Percentiles rank a stretch among this genome's conserved stretches.
phyloP scores from a whole-genome alignment of 2,888 invertebrate species.

The Cartodere bifasciata region DNA sequence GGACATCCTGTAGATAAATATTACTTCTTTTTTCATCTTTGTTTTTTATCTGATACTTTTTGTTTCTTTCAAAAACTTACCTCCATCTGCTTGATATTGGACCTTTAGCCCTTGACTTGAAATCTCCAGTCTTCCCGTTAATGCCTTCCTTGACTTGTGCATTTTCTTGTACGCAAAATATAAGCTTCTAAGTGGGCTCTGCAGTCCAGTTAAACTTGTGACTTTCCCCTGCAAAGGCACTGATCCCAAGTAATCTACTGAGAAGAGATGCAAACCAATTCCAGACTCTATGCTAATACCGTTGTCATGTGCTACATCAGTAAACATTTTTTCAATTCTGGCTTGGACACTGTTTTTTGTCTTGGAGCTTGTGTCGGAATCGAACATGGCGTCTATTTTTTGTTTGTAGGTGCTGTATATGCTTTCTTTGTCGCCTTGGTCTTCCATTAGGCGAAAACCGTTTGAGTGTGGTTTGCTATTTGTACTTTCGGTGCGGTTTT shows the following conservation, averaged over 20 bases:
- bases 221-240: conserved; percentile 66
- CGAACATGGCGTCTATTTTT: conserved; percentile 76
- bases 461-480: too few species aligned
- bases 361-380: conserved; percentile 30
- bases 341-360: conserved; percentile 69
- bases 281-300: conserved; percentile 38
- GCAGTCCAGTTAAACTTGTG: conserved; percentile 70
- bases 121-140: conserved; percentile 53
- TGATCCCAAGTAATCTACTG: conserved; percentile 73
- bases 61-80: too few species aligned
- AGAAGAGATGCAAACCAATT: conserved; percentile 37
- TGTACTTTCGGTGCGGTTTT: too few species aligned
- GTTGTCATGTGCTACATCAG: conserved; percentile 50
- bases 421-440: conserved; percentile 28
- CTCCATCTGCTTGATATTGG: conserved; percentile 49
- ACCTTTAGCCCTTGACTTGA: conserved; percentile 59
- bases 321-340: conserved; percentile 76
- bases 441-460: conserved; percentile 29
- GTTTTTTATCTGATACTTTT: too few species aligned
- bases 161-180: conserved; percentile 52
- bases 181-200: conserved; percentile 63
- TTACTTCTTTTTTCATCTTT: too few species aligned
- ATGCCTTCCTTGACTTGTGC: conserved; percentile 38
- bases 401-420: conserved; percentile 62
- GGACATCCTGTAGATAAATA: too few species aligned